Evolutionary conservation across 1,140 invertebrate genomes (phyloP).

Genomic region (Trissolcus basalis): DNA sequence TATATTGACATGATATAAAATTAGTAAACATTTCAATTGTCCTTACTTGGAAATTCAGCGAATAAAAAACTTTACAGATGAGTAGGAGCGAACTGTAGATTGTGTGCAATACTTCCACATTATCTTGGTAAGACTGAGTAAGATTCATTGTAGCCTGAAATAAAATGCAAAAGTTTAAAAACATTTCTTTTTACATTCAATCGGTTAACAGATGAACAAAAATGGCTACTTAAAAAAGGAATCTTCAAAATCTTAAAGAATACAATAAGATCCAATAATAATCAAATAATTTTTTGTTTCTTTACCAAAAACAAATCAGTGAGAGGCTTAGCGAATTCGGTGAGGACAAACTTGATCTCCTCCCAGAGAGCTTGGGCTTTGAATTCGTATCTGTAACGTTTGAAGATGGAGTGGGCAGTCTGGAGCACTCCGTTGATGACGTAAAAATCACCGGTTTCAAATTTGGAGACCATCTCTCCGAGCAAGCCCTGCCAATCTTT

Average conservation of each 20-base stretch:
- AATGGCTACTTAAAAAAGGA: too few species aligned
- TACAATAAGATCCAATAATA: too few species aligned
- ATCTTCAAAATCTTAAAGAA: too few species aligned
- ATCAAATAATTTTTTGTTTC: too few species aligned
- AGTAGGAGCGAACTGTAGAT: conserved; percentile 93
- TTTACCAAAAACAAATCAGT: conserved; percentile 92
- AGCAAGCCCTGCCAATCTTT: conserved; percentile 95
- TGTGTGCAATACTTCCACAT: conserved; percentile 87
- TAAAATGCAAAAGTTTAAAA: conserved; percentile 45
- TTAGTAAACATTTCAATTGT: too few species aligned
- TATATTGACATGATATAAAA: too few species aligned
- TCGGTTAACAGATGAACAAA: too few species aligned
- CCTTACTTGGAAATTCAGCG: conserved; percentile 92
- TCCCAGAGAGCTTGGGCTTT: conserved; percentile 96
- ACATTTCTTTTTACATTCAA: too few species aligned
- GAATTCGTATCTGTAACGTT: conserved; percentile 96
- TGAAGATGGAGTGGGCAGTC: conserved; percentile 97
- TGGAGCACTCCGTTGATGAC: conserved; percentile 95
- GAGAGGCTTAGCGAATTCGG: conserved; percentile 93
- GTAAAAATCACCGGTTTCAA: conserved; percentile 93
- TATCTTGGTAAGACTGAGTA: conserved; percentile 85
- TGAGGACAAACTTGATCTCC: conserved; percentile 97
- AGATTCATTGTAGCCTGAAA: conserved; percentile 89
- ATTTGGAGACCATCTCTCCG: conserved; percentile 93
- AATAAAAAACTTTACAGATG: conserved; percentile 97